Evolutionary conservation across 2,797 vertebrate species (phyloP), one percentile per base, ranked within the genome.

Genomic region (Spinus olivaceus): DNA sequence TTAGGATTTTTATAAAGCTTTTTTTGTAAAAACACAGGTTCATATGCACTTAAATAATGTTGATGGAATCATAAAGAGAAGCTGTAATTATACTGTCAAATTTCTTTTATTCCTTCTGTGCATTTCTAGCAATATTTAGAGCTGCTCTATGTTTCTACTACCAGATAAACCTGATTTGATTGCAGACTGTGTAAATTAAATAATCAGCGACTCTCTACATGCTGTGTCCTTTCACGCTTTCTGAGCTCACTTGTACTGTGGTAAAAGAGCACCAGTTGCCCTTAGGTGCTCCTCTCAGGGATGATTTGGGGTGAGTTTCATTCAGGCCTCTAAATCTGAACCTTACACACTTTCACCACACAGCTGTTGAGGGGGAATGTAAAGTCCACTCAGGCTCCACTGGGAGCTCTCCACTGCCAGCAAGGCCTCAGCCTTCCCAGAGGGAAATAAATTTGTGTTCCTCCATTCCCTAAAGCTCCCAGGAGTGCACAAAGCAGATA

Each of bases 71-170:
- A 70, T 67, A 88, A 94, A 86, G 89, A 56, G 60, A 94, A 81
- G 63, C 80, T 95, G 59, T 83, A 96, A 94, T 96, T 96, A 96
- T 88, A 79, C 42, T 97, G 94, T 92, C 90, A 88, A 69, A 77
- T 77, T 90, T 88, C 74, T 92, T 95, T 95, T 91, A 93, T 90
- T 95, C 88, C 73, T 91, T 92, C 77, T 82, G 57, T 86, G 70
- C 71, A 33, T 73, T 94, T 88, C 77, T 71, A 84, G 60, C 63
- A 96, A 95, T 94, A 94, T 94, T 95, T 94, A 91, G 90, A 90
- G 32, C 66, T 92, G 63, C 63, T 94, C 80, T 86, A 23, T 79
- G 39, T 88, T 94, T 86, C 80, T 63, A 32, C 78, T 72, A 64
- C 56, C 42, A 91, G 92, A 92, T 54, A 92, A 92, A 88, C 51